These are phyloP conservation scores for Cephus sareptanus DNA, from an alignment of 2,888 invertebrate species.

Conservation along the genomic window DNA sequence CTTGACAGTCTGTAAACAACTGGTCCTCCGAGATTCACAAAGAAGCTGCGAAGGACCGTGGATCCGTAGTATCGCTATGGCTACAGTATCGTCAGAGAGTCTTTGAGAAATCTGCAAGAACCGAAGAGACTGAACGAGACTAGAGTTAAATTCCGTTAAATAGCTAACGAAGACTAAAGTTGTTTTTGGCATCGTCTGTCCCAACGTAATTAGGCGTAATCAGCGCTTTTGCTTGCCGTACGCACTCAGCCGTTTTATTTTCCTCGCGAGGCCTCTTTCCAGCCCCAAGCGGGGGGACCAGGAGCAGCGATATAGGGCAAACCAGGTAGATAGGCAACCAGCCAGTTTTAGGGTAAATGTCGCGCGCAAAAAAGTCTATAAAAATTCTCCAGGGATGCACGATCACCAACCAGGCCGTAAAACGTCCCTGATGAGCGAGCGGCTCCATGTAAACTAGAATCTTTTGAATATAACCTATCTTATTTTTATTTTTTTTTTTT, in stretches of 20 bases:
- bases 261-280: not conserved
- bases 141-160: constrained; percentile 4
- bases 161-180: constrained; percentile 19
- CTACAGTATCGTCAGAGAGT: not conserved
- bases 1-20: constrained; percentile 12
- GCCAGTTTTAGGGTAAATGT: not conserved
- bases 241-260: constrained; percentile 11
- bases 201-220: constrained; percentile 17
- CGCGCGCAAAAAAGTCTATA: not conserved
- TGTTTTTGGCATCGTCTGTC: constrained; percentile 15
- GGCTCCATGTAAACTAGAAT: not conserved
- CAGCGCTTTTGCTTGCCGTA: constrained; percentile 14
- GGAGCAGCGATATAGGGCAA: not conserved
- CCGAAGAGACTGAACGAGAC: constrained; percentile 2
- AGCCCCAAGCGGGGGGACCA: not conserved
- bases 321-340: not conserved
- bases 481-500: not conserved
- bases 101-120: not conserved
- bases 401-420: not conserved
- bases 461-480: not conserved
- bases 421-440: not conserved
- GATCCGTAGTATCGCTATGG: not conserved
- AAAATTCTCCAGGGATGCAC: not conserved
- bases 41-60: not conserved
- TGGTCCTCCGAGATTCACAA: constrained; percentile 14